Percentiles rank a stretch among this genome's conserved stretches.
Evolutionary conservation across 2,113 vertebrate species (phyloP).

Genomic region (Thomomys bottae): DNA sequence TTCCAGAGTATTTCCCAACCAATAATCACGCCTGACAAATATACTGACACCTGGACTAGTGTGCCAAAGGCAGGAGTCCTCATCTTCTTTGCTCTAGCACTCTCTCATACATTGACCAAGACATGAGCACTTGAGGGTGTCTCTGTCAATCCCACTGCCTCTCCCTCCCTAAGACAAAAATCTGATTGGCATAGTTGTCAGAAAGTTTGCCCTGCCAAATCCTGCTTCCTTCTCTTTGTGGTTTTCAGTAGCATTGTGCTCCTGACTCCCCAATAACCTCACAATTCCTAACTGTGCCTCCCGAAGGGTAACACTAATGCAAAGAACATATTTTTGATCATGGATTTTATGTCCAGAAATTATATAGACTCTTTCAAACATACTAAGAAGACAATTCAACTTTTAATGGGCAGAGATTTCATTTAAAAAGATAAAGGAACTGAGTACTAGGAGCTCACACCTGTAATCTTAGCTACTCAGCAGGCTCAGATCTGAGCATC

Average conservation of each 20-base stretch:
- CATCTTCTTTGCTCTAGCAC: neutral
- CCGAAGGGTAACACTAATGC: neutral
- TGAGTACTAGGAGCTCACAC: too few relatives aligned
- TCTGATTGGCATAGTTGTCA: neutral
- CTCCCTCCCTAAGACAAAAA: neutral
- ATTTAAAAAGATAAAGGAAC: neutral
- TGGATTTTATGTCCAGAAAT: neutral
- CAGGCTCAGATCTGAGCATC: too few relatives aligned
- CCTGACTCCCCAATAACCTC: neutral
- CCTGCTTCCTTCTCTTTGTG: neutral
- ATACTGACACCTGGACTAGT: neutral
- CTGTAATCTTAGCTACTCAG: too few relatives aligned
- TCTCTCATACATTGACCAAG: neutral
- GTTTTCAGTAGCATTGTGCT: neutral
- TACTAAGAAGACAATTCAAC: neutral
- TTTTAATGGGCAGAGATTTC: slow-evolving; percentile 22
- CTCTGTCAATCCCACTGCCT: neutral
- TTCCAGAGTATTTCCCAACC: neutral
- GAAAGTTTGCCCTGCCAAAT: neutral
- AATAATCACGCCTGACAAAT: neutral
- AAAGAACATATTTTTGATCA: slow-evolving; percentile 16
- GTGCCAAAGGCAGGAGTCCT: neutral
- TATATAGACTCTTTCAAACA: neutral
- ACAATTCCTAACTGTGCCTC: neutral
- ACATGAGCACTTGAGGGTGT: neutral